A percentile compares a stretch with the other conserved stretches of the same genome.
Conservation (phyloP, 2,888 invertebrate species). For the Bellardia pandia region DNA sequence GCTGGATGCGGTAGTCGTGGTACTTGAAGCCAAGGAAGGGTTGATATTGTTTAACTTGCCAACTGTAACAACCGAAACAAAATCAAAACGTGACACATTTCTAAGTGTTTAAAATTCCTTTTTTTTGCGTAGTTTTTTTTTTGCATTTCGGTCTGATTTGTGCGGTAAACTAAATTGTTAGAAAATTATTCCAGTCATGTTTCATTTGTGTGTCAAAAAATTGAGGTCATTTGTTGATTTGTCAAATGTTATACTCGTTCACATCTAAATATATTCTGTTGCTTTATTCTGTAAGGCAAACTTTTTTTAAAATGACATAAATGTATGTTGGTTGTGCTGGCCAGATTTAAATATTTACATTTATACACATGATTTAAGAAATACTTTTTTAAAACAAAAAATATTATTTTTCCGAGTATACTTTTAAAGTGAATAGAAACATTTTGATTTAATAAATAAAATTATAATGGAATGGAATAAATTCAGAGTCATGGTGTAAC, state of each 20-base stretch:
- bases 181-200: constrained; percentile 65
- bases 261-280: constrained; percentile 35
- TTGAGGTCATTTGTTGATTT: constrained; percentile 68
- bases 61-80: constrained; percentile 60
- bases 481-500: no score
- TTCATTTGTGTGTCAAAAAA: constrained; percentile 56
- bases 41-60: constrained; percentile 56
- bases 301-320: constrained; percentile 8
- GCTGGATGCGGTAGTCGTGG: background rate
- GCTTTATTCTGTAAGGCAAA: background rate
- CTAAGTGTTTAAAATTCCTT: constrained; percentile 52
- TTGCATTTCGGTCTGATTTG: constrained; percentile 44
- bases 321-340: background rate
- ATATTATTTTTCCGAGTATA: no score
- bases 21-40: constrained; percentile 40
- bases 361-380: background rate
- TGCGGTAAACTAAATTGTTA: constrained; percentile 36
- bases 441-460: no score
- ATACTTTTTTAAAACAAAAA: background rate
- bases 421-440: no score
- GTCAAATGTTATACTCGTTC: constrained; percentile 50
- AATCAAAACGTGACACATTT: constrained; percentile 69
- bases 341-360: background rate
- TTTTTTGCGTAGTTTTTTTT: background rate
- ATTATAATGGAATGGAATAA: no score